Evolutionary conservation across 35 echinoderm and acorn worm genomes (phyloP), one percentile per base, ranked within the genome.

Genomic region (Holothuria glaberrima): DNA sequence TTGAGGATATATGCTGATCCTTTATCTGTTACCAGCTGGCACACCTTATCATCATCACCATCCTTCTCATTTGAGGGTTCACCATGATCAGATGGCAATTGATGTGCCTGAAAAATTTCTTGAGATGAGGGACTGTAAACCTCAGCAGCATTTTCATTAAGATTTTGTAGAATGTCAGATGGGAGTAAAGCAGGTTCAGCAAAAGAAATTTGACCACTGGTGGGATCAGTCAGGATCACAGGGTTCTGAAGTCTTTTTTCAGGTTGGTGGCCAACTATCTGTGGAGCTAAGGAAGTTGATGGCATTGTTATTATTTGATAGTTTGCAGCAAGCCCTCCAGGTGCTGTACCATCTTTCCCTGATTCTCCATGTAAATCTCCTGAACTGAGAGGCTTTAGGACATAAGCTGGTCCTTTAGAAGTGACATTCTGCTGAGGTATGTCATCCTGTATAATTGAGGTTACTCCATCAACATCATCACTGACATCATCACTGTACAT

Each of bases 1-100:
- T 46, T 46, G 63, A 94, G 54, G 30, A 75, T 75, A 84, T 91
- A 94, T 32, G 93, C 93, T 20, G 80, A 88, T 26, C 93, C 93
- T 91, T 91, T 87, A 30, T 94, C 89, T 56, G 93, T 94, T 1
- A 88, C 30, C 9, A 94, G 48, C 41, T 94, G 93, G 5, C 3
- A 24, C 3, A 30, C 29, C 29, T 24, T 30, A 6, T 30, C 63
- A 6, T 30, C 63, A 30, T 67, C 48, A 28, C n/a, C n/a, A n/a
- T n/a, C 32, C 54, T 29, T 63, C 81, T 85, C 81, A 59, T n/a
- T n/a, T n/a, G n/a, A n/a, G n/a, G 81, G 75, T 44, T 46, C 63
- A 85, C 24, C 24, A 59, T 30, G 31, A 30, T 59, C 3, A 26
- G 41, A 18, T 83, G 80, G 21, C 63, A 67, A 24, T 4, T 5